Conservation (phyloP, 2,113 vertebrate genomes). For the Falco punctatus region DNA sequence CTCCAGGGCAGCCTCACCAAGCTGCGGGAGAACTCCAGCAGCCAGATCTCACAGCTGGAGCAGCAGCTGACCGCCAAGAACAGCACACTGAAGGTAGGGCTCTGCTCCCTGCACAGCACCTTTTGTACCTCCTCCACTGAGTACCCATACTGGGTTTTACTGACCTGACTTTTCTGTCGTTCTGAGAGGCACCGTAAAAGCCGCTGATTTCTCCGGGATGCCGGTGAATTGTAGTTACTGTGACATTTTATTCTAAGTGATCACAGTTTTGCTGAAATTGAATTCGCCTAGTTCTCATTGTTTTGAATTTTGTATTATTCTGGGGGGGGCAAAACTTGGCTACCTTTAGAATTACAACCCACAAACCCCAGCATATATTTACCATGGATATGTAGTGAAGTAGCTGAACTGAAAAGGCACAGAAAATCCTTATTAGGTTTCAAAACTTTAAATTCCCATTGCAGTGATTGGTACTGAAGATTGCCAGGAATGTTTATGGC, state of each 20-base stretch:
- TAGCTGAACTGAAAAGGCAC: not conserved
- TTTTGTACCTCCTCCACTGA: not conserved
- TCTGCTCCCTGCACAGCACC: not conserved
- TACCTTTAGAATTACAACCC: not conserved
- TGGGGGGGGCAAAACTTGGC: not conserved
- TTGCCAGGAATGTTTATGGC: not conserved
- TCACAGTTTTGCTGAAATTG: not conserved
- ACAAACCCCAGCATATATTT: not conserved
- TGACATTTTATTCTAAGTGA: not conserved
- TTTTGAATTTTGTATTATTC: not conserved
- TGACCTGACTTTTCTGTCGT: not conserved
- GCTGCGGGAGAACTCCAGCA: slow-evolving; percentile 91
- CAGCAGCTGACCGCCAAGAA: slow-evolving; percentile 93
- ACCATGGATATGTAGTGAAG: not conserved
- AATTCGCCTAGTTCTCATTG: not conserved
- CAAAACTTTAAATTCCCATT: not conserved
- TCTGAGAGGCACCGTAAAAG: not conserved
- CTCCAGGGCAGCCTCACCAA: slow-evolving; percentile 97
- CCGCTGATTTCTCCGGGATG: not conserved
- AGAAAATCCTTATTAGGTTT: not conserved
- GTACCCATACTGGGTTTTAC: not conserved
- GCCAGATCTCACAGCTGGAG: slow-evolving; percentile 92
- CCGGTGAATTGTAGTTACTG: not conserved
- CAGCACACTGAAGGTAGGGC: slow-evolving; percentile 87
- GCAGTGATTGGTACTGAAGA: not conserved